Conservation (phyloP, 2,888 invertebrate genomes). For the Agrilus mali region DNA sequence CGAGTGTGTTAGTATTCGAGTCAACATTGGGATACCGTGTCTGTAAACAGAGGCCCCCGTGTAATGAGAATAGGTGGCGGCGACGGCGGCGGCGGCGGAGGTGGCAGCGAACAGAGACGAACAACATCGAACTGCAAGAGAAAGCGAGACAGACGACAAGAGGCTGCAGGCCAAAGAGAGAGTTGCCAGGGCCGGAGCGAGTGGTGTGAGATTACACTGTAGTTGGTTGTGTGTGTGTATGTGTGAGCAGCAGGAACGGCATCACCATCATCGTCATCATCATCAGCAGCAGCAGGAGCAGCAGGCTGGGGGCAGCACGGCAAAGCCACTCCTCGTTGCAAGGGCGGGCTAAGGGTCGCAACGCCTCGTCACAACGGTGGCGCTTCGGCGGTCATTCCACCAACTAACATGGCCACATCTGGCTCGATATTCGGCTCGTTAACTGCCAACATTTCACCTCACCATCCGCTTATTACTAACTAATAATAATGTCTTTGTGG, state of each 20-base stretch:
- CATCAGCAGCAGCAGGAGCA: constrained; percentile 1
- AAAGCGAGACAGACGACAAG: constrained; percentile 4
- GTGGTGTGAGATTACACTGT: constrained; percentile 7
- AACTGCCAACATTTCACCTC: neutral
- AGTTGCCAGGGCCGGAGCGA: constrained; percentile 6
- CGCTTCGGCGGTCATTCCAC: constrained; percentile 16
- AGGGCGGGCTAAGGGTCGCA: constrained; percentile 22
- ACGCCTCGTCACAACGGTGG: constrained; percentile 22
- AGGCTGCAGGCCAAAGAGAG: constrained; percentile 3
- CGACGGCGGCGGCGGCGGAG: neutral
- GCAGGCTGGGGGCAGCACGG: neutral
- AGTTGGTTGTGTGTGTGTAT: neutral
- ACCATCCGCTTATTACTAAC: no score
- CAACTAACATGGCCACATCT: constrained; percentile 15
- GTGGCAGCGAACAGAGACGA: constrained; percentile 7
- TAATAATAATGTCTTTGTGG: no score
- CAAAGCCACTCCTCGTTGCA: constrained; percentile 25
- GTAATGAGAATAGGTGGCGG: neutral
- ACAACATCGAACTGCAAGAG: constrained; percentile 4
- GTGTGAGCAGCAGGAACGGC: neutral
- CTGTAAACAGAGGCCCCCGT: no score
- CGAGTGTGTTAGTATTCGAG: no score
- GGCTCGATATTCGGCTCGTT: neutral
- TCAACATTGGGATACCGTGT: no score
- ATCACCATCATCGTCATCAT: no score